Evolutionary conservation across 2,113 vertebrate genomes (phyloP).

Genomic region (Megaceryle torquata): DNA sequence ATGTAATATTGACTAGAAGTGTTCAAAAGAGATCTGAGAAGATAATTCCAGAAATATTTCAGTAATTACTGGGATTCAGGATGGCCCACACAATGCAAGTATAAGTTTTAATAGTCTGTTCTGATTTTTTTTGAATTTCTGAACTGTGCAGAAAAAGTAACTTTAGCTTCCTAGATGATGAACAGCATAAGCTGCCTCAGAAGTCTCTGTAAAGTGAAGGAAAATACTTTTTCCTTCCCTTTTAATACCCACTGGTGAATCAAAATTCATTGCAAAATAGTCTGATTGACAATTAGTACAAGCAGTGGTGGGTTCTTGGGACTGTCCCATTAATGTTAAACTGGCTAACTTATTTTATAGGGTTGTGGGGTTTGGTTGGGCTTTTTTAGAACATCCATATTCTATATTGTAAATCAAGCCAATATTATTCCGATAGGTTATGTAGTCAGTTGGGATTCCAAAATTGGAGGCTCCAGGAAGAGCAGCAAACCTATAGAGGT

Average conservation of each 20-base stretch:
- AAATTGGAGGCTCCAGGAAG: neutral
- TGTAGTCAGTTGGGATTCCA: neutral
- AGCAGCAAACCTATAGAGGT: neutral
- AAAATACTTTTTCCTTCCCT: neutral
- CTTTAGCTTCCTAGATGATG: fast-evolving
- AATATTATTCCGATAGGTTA: neutral
- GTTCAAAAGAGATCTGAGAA: neutral
- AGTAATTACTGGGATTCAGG: neutral
- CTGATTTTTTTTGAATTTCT: neutral
- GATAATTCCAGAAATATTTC: neutral
- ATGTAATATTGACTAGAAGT: neutral
- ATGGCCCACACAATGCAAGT: neutral
- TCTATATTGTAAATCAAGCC: neutral
- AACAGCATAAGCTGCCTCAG: neutral
- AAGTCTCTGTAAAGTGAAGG: neutral
- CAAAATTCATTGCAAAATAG: neutral
- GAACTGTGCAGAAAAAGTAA: neutral
- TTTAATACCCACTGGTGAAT: neutral
- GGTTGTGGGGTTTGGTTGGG: neutral
- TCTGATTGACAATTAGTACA: neutral
- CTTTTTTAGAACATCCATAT: neutral
- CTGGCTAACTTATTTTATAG: neutral
- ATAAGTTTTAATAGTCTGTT: neutral
- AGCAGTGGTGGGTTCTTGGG: neutral
- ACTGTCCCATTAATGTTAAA: neutral